Percentiles rank a stretch among this genome's conserved stretches.
Conservation (phyloP, 2,797 vertebrate species). For the Argya squamiceps region DNA sequence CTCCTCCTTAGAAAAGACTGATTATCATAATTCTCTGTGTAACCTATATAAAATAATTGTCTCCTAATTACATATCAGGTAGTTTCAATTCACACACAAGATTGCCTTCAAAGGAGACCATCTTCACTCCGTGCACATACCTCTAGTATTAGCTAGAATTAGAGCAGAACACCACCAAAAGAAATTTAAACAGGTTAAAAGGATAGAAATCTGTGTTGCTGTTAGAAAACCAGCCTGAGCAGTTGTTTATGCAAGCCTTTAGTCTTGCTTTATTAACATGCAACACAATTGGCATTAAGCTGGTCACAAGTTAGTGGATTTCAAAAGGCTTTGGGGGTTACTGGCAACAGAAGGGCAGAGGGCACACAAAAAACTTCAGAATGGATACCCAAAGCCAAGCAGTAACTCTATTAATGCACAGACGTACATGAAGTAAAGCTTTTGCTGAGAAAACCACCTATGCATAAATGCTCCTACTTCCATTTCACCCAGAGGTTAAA, state of each 20-base stretch:
- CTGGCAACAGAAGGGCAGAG: not conserved
- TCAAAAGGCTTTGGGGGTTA: not conserved
- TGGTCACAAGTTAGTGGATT: not conserved
- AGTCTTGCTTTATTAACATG: not conserved
- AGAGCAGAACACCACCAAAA: not conserved
- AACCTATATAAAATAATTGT: constrained; percentile 15
- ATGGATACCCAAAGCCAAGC: not conserved
- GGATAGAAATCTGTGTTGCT: not conserved
- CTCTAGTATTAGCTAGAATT: not conserved
- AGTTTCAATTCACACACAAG: not conserved
- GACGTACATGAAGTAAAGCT: not conserved
- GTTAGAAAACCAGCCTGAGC: not conserved
- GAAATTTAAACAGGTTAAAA: not conserved
- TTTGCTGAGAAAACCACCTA: constrained; percentile 13
- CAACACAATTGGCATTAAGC: not conserved
- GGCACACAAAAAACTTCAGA: not conserved
- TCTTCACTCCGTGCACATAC: not conserved
- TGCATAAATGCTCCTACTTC: constrained; percentile 18
- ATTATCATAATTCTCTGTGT: constrained; percentile 8
- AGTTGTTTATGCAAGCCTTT: not conserved
- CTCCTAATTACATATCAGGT: not conserved
- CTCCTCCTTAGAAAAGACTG: not conserved
- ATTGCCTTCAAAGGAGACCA: not conserved
- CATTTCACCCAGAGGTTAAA: constrained; percentile 45
- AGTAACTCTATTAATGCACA: not conserved